These are phyloP conservation scores for Anas platyrhynchos DNA, from an alignment of 2,113 vertebrate genomes.

Conservation along the genomic window DNA sequence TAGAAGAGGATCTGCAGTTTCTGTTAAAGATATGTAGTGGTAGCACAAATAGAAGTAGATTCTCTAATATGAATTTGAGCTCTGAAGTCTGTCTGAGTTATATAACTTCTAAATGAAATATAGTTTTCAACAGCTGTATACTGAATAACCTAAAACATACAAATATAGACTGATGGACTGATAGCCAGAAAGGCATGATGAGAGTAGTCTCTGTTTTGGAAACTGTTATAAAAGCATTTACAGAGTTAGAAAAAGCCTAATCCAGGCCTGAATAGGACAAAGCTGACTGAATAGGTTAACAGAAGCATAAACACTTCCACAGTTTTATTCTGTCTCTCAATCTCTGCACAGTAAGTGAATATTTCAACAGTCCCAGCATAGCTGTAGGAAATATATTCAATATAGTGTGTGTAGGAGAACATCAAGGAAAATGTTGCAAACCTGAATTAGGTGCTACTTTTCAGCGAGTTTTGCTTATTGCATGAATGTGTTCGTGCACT, in stretches of 20 bases:
- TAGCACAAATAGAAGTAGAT: conserved; percentile 35
- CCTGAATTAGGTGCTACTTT: conserved; percentile 63
- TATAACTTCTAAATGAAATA: conserved; percentile 50
- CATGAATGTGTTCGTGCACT: conserved; percentile 61
- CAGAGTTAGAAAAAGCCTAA: conserved; percentile 41
- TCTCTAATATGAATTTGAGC: background rate
- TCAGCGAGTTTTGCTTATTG: conserved; percentile 60
- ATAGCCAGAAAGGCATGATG: background rate
- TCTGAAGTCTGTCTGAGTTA: conserved; percentile 21
- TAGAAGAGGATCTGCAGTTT: background rate
- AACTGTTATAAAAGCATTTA: conserved; percentile 54
- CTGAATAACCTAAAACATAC: background rate
- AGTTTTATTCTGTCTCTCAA: conserved; percentile 47
- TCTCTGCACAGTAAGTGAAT: conserved; percentile 13
- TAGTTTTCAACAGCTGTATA: conserved; percentile 1
- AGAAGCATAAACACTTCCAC: background rate
- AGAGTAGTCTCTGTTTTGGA: conserved; percentile 30
- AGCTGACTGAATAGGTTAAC: conserved; percentile 62
- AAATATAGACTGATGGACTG: background rate
- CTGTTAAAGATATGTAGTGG: background rate
- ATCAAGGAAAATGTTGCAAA: conserved; percentile 27
- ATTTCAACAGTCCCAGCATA: conserved; percentile 35
- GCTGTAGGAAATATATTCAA: conserved; percentile 60
- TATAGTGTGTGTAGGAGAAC: conserved; percentile 48
- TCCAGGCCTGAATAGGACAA: conserved; percentile 34